Base-by-base conservation (phyloP, 2,888 invertebrate species). In the Erpobdella octoculata region DNA sequence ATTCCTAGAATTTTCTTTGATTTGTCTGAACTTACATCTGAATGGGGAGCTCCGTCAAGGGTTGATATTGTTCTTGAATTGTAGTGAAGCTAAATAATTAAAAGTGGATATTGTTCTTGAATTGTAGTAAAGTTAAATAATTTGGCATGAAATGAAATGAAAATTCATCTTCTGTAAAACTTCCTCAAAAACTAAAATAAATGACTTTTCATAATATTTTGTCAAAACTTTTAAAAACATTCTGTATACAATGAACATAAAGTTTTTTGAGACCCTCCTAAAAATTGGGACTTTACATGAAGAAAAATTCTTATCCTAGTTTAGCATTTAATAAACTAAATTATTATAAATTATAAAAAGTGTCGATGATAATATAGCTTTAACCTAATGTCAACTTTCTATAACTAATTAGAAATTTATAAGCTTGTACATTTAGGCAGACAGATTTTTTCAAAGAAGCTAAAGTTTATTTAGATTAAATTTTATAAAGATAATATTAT, bases 21-120 rank as follows among this genome's bases (percentile, higher is more conserved):
- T 25, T 58, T 69, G 25, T 69, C 69, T 33, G 8, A 41, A 41
- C 6, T n/a, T n/a, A n/a, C n/a, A n/a, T n/a, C n/a, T n/a, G n/a
- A n/a, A n/a, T 1, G 46, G 4, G 1, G 25, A 33, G 5, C 18
- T 25, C 58, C 69, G n/a, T 48, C 53, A 4, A 36, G 33, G 35
- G 62, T 41, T 15, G 73, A 25, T 28, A 21, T 18, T 21, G 80
- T 81, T 75, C 80, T 82, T 18, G 83, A 83, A 73, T 80, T 81
- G 76, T 83, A 83, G 74, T 82, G 81, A 0, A 83, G 80, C 82
- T 83, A 74, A 4, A 67, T 61, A 36, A 15, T 71, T 21, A 41
- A 12, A 18, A 18, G 18, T 12, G 28, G 62, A 1, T n/a, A 62
- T 31, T 1, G 4, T 28, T 62, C 9, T 2, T 9, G 35, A 62